These are phyloP conservation scores for Metaphire vulgaris DNA, from an alignment of 1,140 invertebrate species.

Conservation along the genomic window DNA sequence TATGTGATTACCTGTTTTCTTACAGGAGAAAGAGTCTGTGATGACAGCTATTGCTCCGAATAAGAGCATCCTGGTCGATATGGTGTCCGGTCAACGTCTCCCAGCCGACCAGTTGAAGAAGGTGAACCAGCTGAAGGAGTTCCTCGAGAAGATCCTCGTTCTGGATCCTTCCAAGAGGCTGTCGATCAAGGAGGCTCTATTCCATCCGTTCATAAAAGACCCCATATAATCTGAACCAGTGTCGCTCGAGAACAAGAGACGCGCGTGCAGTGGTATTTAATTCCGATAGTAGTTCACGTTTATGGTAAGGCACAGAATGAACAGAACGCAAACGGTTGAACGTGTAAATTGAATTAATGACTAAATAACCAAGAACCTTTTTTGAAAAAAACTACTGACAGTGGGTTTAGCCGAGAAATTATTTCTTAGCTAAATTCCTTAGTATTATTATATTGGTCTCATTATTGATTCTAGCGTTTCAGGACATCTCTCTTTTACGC, in stretches of 20 bases:
- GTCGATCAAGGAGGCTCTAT: slow-evolving; percentile 84
- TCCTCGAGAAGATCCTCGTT: slow-evolving; percentile 86
- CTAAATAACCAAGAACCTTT: neutral
- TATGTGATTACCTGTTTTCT: no score
- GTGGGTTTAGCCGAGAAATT: neutral
- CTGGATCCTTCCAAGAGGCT: slow-evolving; percentile 88
- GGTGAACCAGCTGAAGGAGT: slow-evolving; percentile 83
- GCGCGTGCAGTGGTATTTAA: neutral
- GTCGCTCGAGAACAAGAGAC: neutral
- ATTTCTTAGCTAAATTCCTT: neutral
- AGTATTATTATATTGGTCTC: neutral
- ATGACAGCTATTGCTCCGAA: slow-evolving; percentile 82
- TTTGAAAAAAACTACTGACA: neutral
- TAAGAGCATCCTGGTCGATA: slow-evolving; percentile 76
- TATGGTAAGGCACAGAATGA: neutral
- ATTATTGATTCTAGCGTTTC: neutral
- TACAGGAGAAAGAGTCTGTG: slow-evolving; percentile 89
- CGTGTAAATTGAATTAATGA: neutral
- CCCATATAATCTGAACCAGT: slow-evolving; percentile 32
- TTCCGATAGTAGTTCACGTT: neutral
- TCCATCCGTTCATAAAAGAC: slow-evolving; percentile 94
- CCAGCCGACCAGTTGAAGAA: slow-evolving; percentile 82
- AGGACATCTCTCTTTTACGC: no score
- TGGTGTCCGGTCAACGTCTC: slow-evolving; percentile 75
- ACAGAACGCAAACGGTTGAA: neutral